Percentiles rank a stretch among this genome's conserved stretches.
Conservation (phyloP, 1,140 invertebrate genomes). For the Araneus ventricosus region DNA sequence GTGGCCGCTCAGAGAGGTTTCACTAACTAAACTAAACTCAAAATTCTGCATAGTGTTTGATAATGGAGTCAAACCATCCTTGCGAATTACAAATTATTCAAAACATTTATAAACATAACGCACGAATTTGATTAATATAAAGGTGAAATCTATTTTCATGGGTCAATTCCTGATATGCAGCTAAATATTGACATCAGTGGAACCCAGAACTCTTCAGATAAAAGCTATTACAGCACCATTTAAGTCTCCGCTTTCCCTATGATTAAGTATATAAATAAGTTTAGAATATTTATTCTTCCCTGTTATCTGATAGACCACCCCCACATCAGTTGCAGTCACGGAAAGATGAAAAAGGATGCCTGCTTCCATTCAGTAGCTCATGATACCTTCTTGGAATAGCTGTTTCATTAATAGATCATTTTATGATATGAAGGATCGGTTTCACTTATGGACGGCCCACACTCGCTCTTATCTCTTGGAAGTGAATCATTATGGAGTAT, state of each 20-base stretch:
- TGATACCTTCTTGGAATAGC: not conserved
- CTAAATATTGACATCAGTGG: not conserved
- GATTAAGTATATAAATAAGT: constrained; percentile 1
- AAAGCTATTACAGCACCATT: not conserved
- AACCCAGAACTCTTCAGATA: not conserved
- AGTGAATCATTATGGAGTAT: not conserved
- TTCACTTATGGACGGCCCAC: not conserved
- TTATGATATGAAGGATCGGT: not conserved
- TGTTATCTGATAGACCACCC: constrained; percentile 30
- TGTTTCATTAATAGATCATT: constrained; percentile 18
- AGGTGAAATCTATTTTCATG: too few relatives aligned
- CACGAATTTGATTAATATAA: too few relatives aligned
- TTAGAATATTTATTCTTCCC: constrained; percentile 32
- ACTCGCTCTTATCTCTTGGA: not conserved
- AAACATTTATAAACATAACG: too few relatives aligned
- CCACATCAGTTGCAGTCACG: constrained; percentile 9
- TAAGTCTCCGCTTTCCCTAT: not conserved
- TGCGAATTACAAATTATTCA: too few relatives aligned
- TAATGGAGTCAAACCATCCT: too few relatives aligned
- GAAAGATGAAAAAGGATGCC: not conserved
- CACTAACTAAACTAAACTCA: too few relatives aligned
- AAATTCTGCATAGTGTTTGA: too few relatives aligned
- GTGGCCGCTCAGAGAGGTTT: too few relatives aligned
- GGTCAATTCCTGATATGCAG: not conserved
- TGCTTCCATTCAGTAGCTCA: constrained; percentile 16